Base-by-base conservation (phyloP, 2,888 invertebrate genomes). In the Pandemis heparana region DNA sequence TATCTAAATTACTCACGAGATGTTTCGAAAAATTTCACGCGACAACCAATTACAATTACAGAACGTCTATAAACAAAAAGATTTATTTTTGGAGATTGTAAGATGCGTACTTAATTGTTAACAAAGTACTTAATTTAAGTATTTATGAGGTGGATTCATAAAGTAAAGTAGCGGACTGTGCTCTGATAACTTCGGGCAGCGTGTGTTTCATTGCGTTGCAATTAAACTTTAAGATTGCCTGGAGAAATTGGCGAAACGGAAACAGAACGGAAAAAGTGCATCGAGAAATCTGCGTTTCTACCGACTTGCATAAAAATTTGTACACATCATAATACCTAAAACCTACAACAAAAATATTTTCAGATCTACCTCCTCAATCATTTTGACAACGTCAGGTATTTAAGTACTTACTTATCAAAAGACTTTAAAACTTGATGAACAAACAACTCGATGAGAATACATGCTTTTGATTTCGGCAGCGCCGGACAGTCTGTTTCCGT, bases 161-260 rank as follows among this genome's bases (percentile, higher is more conserved):
- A 9, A 53, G 53, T 53, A 6, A 38, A 10, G 10, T 7, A 23
- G 38, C 16, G 41, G 51, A 8, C 23, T 53, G 56, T 53, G 63
- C 41, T 63, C 43, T 56, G 43, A 32, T 53, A 23, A 41, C 62
- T 56, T 12, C 43, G 14, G 43, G n/a, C 38, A 18, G 56, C 16
- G 64, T 43, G 56, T 61, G 41, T 62, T 62, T 48, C 51, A 51
- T 51, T 43, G 14, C 56, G 41, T 38, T 14, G 43, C 43, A 66
- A 71, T 71, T 71, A 71, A 66, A 38, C 23, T 38, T 56, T 14
- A 8, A 72, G 46, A 66, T 53, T 53, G 61, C 18, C 64, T 23
- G 16, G 46, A 65, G 60, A 71, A 65, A 71, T 59, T 60, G 14
- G 64, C 23, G 64, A 51, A 51, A 65, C 48, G 41, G 60, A 66